Base-by-base conservation (phyloP, 2,797 vertebrate species). In the Pelobates cultripes region DNA sequence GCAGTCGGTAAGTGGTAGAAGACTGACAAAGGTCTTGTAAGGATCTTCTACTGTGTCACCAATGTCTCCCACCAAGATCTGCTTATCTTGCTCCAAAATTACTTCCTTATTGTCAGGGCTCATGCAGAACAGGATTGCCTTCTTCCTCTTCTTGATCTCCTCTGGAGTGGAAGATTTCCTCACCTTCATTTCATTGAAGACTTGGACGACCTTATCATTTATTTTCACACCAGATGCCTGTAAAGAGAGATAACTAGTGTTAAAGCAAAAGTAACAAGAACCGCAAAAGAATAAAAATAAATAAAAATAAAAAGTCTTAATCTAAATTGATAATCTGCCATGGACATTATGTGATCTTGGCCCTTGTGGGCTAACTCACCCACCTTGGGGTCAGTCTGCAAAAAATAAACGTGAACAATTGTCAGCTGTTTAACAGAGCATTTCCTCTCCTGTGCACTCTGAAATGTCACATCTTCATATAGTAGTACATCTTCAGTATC, bases 151-250 rank as follows among this genome's bases (percentile, higher is more conserved):
- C 4, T 95, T 92, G 70, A 91, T 85, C 78, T 93, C 93, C 1
- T 80, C 78, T 0, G 90, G 85, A 0, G 85, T 89, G 3, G 91
- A 90, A 0, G 14, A 86, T 61, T 90, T 92, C 61, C 90, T 88
- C 17, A 96, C 88, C 88, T 94, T 95, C 94, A 98, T 97, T 2
- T 87, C 70, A 0, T 92, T 83, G 84, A 90, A 92, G 73, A 91
- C 61, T 0, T 77, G 64, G 78, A 92, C 87, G 2, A 96, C 95
- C 0, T 87, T 63, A 63, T 96, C 94, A 0, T 84, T 61, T 10
- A 96, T 89, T 75, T 86, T 81, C 44, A 96, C 92, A 88, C 97
- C 97, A 13, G 97, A 98, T 44, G 96, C 88, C 97, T 99, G 73
- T n/a, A 82, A 45, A 77, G 82, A 28, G 14, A 51, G 40, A 60